phyloP scores from a whole-genome alignment of 1,140 invertebrate species.

The Ips typographus region DNA sequence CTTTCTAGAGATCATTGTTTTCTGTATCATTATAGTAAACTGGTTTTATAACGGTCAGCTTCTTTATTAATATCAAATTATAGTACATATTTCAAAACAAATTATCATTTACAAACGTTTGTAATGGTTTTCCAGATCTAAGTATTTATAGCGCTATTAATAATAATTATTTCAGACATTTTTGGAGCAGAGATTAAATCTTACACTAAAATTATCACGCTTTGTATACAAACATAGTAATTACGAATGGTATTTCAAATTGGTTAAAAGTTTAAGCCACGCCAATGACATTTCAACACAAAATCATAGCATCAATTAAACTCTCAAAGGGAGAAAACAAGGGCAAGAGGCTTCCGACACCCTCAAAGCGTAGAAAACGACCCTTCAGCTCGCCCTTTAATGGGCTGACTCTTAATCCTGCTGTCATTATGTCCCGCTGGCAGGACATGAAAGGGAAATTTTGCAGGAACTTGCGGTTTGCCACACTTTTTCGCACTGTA shows the following conservation, averaged over 20 bases:
- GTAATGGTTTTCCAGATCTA: no score
- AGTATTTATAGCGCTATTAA: no score
- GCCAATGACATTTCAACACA: slow-evolving; percentile 10
- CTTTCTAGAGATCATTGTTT: not conserved
- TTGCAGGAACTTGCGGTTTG: slow-evolving; percentile 31
- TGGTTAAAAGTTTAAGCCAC: not conserved
- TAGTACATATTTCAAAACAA: no score
- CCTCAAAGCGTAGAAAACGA: slow-evolving; percentile 37
- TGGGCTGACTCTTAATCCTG: slow-evolving; percentile 43
- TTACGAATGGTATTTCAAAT: no score
- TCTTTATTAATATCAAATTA: no score
- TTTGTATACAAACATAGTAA: no score
- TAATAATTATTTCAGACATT: no score
- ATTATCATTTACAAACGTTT: no score
- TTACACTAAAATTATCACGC: no score
- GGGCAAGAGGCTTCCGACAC: slow-evolving; percentile 33
- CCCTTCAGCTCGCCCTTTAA: slow-evolving; percentile 37
- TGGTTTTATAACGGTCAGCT: no score
- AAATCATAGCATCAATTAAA: slow-evolving; percentile 39
- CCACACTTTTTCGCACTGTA: not conserved
- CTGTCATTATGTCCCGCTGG: slow-evolving; percentile 37
- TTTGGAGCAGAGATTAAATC: no score
- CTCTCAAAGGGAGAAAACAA: slow-evolving; percentile 38
- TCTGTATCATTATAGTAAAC: no score
- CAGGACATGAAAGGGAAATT: slow-evolving; percentile 41